These are phyloP conservation scores for Himalopsyche kuldschensis DNA, from an alignment of 2,888 invertebrate genomes.

Conservation along the genomic window DNA sequence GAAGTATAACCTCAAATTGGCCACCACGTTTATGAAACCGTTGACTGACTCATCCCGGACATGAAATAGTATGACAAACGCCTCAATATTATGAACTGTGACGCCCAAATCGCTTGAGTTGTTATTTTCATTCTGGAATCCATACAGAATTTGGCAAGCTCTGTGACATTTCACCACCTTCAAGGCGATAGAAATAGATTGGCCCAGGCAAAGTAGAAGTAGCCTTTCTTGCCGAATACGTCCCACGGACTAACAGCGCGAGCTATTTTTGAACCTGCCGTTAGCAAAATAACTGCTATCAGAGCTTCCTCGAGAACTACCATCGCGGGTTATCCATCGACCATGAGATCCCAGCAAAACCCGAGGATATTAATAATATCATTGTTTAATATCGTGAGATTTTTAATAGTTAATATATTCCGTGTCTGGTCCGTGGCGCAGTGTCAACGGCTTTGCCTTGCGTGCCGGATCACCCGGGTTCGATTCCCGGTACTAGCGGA, in stretches of 20 bases:
- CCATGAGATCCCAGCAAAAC: not conserved
- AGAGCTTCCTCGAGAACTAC: not conserved
- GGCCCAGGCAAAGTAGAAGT: not conserved
- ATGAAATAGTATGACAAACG: too few species aligned
- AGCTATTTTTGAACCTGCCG: not conserved
- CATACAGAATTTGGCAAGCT: not conserved
- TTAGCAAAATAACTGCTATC: not conserved
- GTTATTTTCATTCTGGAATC: not conserved
- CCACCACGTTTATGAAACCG: too few species aligned
- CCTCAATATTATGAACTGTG: too few species aligned
- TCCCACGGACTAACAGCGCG: not conserved
- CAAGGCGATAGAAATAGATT: not conserved
- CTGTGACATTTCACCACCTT: not conserved
- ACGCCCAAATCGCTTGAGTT: not conserved
- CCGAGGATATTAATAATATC: too few species aligned
- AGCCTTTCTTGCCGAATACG: not conserved
- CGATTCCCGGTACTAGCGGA: too few species aligned
- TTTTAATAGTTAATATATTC: too few species aligned
- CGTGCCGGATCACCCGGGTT: too few species aligned
- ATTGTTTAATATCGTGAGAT: too few species aligned
- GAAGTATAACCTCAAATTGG: too few species aligned
- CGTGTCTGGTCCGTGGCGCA: too few species aligned
- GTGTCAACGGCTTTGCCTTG: too few species aligned
- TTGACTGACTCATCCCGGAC: too few species aligned
- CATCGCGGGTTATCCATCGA: not conserved